Base-by-base conservation (phyloP, 2,888 invertebrate genomes). In the Agrotis exclamationis region DNA sequence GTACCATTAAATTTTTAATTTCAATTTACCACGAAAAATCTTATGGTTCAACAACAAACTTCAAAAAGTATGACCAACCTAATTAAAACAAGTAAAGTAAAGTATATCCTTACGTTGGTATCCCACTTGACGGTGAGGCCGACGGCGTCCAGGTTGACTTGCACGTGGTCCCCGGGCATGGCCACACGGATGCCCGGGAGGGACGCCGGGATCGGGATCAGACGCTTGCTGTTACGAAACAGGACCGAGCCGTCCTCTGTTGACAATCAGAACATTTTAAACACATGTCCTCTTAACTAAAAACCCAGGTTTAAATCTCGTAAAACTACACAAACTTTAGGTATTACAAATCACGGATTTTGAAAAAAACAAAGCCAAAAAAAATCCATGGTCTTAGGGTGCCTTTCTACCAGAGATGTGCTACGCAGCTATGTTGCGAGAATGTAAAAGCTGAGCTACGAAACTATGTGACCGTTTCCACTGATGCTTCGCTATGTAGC, bases 51-150 rank as follows among this genome's bases (percentile, higher is more conserved):
- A 1, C 20, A 13, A 18, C 48, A 71, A 28, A 28, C 28, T 6
- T 9, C 28, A 22, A 16, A 24, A 3, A 54, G n/a, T 9, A 75
- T 2, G 3, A 54, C 9, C 3, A 66, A n/a, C 16, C 68, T 76
- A 56, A 67, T 1, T 1, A 67, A 7, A 7, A 76, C 53, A 16
- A 75, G 5, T 16, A 76, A 45, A 76, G 68, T 50, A 18, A 68
- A 33, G 18, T 44, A n/a, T 0, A 45, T 58, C 22, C 93, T 92
- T 88, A 97, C 97, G 88, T 97, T 94, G 11, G 97, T 97, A 88
- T 99, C 98, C 99, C 99, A 99, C 79, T 97, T 97, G 65, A 99
- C 85, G 45, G 97, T 96, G 28, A 98, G 92, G 0, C 98, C 98
- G 3, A 97, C 91, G 0, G 97, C 95, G 81, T 98, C 98, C 73